Conservation (phyloP, 2,888 invertebrate genomes). For the Xanthostigma xanthostigma region DNA sequence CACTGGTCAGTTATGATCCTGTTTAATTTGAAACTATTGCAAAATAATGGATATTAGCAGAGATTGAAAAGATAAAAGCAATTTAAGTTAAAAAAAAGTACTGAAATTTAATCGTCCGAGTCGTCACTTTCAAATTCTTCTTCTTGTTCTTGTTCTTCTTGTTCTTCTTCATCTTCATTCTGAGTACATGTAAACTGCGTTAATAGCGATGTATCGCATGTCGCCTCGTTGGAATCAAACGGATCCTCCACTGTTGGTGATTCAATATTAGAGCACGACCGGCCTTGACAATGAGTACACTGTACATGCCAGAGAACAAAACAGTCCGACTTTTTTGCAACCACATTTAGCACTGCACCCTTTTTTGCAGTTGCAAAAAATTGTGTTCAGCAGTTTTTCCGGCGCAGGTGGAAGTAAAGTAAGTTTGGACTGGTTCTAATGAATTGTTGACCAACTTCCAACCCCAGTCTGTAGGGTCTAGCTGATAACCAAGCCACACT, state of each 20-base stretch:
- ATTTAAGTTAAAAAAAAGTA: slow-evolving; percentile 3
- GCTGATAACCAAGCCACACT: not conserved
- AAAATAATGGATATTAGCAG: slow-evolving; percentile 4
- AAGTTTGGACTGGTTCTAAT: too few species aligned
- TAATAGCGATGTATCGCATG: slow-evolving; percentile 9
- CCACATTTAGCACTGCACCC: slow-evolving; percentile 8
- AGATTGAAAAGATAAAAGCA: slow-evolving; percentile 4
- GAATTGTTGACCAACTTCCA: not conserved
- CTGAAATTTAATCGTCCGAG: slow-evolving; percentile 5
- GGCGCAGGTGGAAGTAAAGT: too few species aligned
- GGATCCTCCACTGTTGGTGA: slow-evolving; percentile 5
- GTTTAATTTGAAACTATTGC: slow-evolving; percentile 5
- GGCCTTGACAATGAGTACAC: slow-evolving; percentile 8
- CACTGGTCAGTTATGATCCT: slow-evolving; percentile 5
- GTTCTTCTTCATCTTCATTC: slow-evolving; percentile 4
- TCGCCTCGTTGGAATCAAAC: slow-evolving; percentile 5
- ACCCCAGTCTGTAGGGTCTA: slow-evolving; percentile 1
- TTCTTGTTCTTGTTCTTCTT: slow-evolving; percentile 5
- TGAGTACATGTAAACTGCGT: slow-evolving; percentile 7
- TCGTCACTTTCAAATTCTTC: not conserved
- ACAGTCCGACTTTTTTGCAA: slow-evolving; percentile 8
- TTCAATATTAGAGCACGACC: slow-evolving; percentile 6
- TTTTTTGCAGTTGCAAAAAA: too few species aligned
- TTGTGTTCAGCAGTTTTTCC: slow-evolving; percentile 7
- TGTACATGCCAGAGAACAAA: slow-evolving; percentile 6